Evolutionary conservation across 2,888 invertebrate genomes (phyloP), one percentile per base, ranked within the genome.

Genomic region (Agapostemon virescens): DNA sequence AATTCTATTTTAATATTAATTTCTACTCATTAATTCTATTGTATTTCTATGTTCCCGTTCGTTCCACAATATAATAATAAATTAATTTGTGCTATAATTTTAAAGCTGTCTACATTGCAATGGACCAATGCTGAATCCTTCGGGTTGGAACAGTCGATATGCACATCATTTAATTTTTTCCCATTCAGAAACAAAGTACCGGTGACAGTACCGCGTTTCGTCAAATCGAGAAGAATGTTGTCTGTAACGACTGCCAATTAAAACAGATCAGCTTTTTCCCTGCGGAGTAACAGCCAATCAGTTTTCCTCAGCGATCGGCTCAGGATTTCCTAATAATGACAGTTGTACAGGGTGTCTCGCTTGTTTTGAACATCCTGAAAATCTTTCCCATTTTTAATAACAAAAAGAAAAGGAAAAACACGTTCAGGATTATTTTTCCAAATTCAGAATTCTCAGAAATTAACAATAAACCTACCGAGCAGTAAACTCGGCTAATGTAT

Each of bases 251-350:
- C 30, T 42, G 52, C 6, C 63, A 26, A 63, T 69, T 69, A 49
- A 63, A 17, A n/a, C 36, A 17, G 15, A 26, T 23, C 33, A 7
- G 26, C 33, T 26, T 42, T n/a, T 26, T 17, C 15, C 38, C 11
- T 20, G 3, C 26, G 23, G 17, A 26, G 49, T 70, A 67, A 67
- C 52, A 61, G n/a, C 52, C 70, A 67, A 78, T 79, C 17, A 33
- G 40, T 67, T n/a, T n/a, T 61, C 11, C 33, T 49, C 36, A 36
- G 26, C 23, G 30, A 11, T 49, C 26, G 42, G 78, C 61, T 36
- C 66, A 61, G 55, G n/a, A 13, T 45, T 61, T n/a, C 61, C 17
- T 61, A 7, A 1, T 40, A 67, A 9, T 36, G 52, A 40, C 26
- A 20, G 61, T 38, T 26, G 20, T 23, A 33, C 20, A 20, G 17